Base-by-base conservation (phyloP, 2,888 invertebrate genomes). In the Athalia cordata region DNA sequence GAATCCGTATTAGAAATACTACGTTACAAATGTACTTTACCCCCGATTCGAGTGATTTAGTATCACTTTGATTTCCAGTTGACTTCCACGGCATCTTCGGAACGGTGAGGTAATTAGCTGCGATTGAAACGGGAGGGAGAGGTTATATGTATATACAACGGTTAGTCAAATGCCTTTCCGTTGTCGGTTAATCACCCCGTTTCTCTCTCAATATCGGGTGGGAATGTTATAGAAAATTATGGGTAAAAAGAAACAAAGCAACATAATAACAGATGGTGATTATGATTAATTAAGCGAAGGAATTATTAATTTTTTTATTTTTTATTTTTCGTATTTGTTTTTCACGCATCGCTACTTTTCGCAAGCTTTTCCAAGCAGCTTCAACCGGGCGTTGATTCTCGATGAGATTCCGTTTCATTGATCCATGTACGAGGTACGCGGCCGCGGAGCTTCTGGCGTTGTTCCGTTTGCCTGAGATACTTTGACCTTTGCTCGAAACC, bases 371-470 rank as follows among this genome's bases (percentile, higher is more conserved):
- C 72, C 72, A 47, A 9, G 59, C 47, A 47, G 57, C 45, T 59
- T 13, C 45, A 72, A 7, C 72, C 47, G 47, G 72, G 13, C 59
- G 13, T 45, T 59, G 68, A 8, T 59, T 4, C 72, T 57, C 43
- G 57, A 72, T 72, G 72, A 72, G 52, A 72, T 72, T 72, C 59
- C n/a, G 72, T 72, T 72, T 72, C 72, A 72, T 72, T 72, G 72
- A 72, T 72, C 72, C 72, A 68, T 59, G 47, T 45, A 47, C 57
- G 47, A 72, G 59, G 15, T 43, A 9, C 15, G 15, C 72, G n/a
- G 29, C 68, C 52, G 55, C 68, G 29, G 29, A 29, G 29, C 29
- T 29, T 29, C 29, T 29, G 29, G 29, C 29, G 29, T 29, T 29
- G 29, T 29, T 29, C 29, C 55, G 68, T 43, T 68, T 29, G 50